phyloP scores from a whole-genome alignment of 2,113 vertebrate genomes.

The Pelecanoides urinatrix region DNA sequence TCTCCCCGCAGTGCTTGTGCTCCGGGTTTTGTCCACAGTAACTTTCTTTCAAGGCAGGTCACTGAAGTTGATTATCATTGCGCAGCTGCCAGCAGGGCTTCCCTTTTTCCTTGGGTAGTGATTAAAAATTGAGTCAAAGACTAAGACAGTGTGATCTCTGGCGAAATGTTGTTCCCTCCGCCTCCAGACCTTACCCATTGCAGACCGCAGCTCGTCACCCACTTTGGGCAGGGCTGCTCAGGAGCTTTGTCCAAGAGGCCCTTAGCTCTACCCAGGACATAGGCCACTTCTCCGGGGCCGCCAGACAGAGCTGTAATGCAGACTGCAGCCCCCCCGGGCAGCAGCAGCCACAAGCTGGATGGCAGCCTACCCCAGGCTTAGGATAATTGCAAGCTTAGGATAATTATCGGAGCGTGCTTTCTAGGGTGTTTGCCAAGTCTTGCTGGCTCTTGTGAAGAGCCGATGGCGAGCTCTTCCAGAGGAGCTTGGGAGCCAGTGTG shows the following conservation, averaged over 20 bases:
- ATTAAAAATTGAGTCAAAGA: background rate
- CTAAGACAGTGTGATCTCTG: no score
- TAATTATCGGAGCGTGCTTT: background rate
- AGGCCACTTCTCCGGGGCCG: rapidly evolving
- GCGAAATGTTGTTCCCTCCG: background rate
- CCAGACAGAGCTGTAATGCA: background rate
- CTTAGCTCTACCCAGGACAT: rapidly evolving
- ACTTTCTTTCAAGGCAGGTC: background rate
- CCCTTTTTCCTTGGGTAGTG: background rate
- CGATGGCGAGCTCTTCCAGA: background rate
- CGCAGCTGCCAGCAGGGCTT: background rate
- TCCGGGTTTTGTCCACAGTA: background rate
- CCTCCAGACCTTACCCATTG: background rate
- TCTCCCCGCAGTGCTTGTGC: background rate
- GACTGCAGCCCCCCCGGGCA: background rate
- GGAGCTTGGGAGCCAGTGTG: background rate
- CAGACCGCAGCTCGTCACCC: rapidly evolving
- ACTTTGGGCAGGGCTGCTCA: background rate
- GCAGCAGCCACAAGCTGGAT: background rate
- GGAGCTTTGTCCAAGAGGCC: background rate
- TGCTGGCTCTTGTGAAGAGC: background rate
- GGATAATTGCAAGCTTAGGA: background rate
- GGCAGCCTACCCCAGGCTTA: background rate
- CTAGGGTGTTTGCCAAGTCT: background rate
- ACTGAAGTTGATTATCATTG: background rate